A percentile compares a stretch with the other conserved stretches of the same genome.
Conservation (phyloP, 1,140 invertebrate genomes). For the Caenorhabditis remanei region DNA sequence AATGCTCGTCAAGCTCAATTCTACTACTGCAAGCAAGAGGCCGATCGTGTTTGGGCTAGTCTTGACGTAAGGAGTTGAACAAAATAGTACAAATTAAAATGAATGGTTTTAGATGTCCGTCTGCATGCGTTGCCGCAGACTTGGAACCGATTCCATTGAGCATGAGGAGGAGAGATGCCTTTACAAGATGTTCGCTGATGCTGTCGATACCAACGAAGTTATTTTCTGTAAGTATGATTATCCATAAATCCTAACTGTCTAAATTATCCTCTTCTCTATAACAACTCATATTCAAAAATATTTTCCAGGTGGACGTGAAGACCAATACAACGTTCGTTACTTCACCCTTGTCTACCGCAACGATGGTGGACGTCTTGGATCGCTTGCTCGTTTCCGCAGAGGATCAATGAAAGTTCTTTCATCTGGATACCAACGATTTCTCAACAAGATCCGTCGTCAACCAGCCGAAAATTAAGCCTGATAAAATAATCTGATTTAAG, state of each 20-base stretch:
- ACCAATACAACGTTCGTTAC: neutral
- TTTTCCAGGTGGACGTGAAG: neutral
- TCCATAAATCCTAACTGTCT: neutral
- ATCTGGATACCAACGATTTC: neutral
- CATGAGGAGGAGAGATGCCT: slow-evolving; percentile 10
- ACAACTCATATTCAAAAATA: neutral
- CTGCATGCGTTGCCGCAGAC: neutral
- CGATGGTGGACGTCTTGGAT: neutral
- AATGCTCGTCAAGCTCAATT: neutral
- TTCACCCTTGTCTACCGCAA: neutral
- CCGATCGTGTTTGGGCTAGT: neutral
- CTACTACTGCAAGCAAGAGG: neutral
- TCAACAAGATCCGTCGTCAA: neutral
- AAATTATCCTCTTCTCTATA: neutral
- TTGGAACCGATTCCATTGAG: neutral
- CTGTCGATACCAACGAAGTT: neutral
- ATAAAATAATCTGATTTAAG: too few species aligned
- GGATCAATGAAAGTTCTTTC: neutral
- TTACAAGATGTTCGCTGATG: slow-evolving; percentile 12
- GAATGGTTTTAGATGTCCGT: neutral
- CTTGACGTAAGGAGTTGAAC: neutral
- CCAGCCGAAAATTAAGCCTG: too few species aligned
- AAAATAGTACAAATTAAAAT: neutral
- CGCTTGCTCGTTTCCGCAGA: neutral
- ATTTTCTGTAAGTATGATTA: slow-evolving; percentile 1